Evolutionary conservation across 2,797 vertebrate species (phyloP).

Genomic region (Dicrostonyx torquatus): DNA sequence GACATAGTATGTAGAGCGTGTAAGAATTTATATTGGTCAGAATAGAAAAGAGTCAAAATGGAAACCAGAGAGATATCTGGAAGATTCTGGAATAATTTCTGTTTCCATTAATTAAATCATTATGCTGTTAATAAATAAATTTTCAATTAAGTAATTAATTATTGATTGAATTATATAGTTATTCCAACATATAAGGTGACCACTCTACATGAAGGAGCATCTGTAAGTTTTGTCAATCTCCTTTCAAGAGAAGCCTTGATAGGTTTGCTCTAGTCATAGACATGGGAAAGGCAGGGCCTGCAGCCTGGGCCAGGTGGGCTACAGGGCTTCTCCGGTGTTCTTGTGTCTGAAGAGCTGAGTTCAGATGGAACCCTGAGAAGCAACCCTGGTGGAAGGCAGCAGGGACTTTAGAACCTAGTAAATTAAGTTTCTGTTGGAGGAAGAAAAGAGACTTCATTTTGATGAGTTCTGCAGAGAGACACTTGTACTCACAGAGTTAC

Average conservation of each 20-base stretch:
- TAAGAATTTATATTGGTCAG: neutral
- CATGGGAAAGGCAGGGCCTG: neutral
- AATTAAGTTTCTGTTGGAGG: neutral
- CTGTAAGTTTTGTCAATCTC: neutral
- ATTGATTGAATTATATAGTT: neutral
- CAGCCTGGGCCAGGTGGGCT: neutral
- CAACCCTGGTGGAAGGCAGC: neutral
- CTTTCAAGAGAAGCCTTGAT: neutral
- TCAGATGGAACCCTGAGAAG: neutral
- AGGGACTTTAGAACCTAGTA: neutral
- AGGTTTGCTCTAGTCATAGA: neutral
- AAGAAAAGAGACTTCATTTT: neutral
- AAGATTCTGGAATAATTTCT: neutral
- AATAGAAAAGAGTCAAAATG: neutral
- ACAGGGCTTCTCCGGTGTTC: neutral
- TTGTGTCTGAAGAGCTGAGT: neutral
- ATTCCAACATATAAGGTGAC: neutral
- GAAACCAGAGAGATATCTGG: neutral
- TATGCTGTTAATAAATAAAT: neutral
- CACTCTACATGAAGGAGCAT: neutral
- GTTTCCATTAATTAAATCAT: neutral
- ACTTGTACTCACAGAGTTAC: neutral
- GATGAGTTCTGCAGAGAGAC: neutral
- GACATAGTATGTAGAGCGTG: neutral
- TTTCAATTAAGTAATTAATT: neutral